Evolutionary conservation across 2,888 invertebrate genomes (phyloP).

Genomic region (Linnaemya vulpina): DNA sequence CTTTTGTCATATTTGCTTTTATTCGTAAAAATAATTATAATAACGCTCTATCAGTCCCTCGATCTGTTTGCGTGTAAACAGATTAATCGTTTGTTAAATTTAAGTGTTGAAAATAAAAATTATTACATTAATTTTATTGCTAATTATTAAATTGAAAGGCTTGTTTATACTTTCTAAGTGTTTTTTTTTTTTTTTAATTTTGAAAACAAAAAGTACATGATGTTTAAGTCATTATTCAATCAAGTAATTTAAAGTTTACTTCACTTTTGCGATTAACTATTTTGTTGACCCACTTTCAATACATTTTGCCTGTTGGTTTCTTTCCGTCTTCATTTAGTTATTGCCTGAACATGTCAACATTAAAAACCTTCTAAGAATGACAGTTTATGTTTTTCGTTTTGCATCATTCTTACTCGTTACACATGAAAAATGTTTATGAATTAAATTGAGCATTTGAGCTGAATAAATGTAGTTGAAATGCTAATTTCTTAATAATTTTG

Average conservation of each 20-base stretch:
- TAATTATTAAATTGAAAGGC: neutral
- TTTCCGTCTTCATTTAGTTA: conserved; percentile 18
- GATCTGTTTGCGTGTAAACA: neutral
- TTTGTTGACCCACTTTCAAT: conserved; percentile 60
- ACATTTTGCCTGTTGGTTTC: conserved; percentile 22
- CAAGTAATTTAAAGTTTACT: conserved; percentile 29
- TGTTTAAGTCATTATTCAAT: conserved; percentile 39
- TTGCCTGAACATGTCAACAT: conserved; percentile 38
- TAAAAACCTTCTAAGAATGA: conserved; percentile 26
- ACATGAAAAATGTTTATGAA: conserved; percentile 14
- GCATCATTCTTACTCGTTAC: neutral
- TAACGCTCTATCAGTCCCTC: neutral
- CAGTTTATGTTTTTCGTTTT: neutral
- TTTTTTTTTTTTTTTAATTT: neutral
- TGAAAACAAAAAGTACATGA: neutral
- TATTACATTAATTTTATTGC: conserved; percentile 3
- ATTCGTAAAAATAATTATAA: neutral
- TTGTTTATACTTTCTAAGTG: too few relatives aligned
- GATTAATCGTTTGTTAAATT: neutral
- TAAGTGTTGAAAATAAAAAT: conserved; percentile 6
- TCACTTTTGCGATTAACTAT: conserved; percentile 44
- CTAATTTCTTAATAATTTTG: conserved; percentile 15
- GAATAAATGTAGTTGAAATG: conserved; percentile 9
- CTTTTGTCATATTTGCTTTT: neutral
- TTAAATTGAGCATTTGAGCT: conserved; percentile 49